Evolutionary conservation across 2,888 invertebrate genomes (phyloP).

Genomic region (Helleia helle): DNA sequence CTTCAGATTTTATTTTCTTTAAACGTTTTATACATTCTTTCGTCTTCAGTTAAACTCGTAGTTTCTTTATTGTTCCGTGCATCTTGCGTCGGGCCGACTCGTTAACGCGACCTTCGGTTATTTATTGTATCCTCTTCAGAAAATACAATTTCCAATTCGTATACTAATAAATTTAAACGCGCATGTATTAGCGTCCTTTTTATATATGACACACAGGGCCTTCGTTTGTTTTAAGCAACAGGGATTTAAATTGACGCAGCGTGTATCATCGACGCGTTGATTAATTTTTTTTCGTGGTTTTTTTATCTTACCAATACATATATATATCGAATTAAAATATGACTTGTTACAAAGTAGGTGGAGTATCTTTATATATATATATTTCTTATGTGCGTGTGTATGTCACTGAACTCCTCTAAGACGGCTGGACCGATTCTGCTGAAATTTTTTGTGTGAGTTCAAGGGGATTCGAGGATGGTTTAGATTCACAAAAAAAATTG

Average conservation of each 20-base stretch:
- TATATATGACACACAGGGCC: constrained; percentile 17
- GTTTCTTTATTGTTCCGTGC: constrained; percentile 61
- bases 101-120: constrained; percentile 69
- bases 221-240: constrained; percentile 7
- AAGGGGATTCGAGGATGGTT: too few species aligned
- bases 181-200: constrained; percentile 36
- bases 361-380: too few species aligned
- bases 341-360: neutral
- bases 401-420: too few species aligned
- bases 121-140: constrained; percentile 70
- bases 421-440: too few species aligned
- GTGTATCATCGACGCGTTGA: neutral
- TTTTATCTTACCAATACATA: neutral
- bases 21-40: constrained; percentile 37
- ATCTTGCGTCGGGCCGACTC: constrained; percentile 54
- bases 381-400: too few species aligned
- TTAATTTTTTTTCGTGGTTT: neutral
- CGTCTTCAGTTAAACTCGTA: constrained; percentile 48
- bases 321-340: too few species aligned
- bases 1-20: constrained; percentile 16
- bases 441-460: too few species aligned
- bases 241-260: constrained; percentile 2
- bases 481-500: too few species aligned
- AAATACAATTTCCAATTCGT: constrained; percentile 67
- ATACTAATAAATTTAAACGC: constrained; percentile 51